A percentile compares a stretch with the other conserved stretches of the same genome.
These are phyloP conservation scores for Fringilla coelebs DNA, from an alignment of 2,797 vertebrate species.

Conservation along the genomic window DNA sequence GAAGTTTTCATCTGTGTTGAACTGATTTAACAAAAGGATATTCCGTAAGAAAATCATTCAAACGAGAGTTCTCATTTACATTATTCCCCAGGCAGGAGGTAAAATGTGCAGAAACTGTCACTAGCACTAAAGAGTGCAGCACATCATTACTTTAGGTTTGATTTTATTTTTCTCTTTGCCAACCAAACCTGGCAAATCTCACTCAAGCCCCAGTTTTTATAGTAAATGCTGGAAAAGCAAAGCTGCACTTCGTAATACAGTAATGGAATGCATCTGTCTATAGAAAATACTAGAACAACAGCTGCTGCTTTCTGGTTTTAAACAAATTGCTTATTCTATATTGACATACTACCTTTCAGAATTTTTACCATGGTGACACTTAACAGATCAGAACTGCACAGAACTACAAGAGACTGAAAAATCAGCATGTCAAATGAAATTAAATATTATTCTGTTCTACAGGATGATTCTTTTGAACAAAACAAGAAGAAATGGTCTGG, in stretches of 20 bases:
- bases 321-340: background rate
- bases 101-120: background rate
- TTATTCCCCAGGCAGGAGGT: background rate
- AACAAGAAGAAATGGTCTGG: background rate
- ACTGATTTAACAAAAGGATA: background rate
- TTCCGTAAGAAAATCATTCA: background rate
- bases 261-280: background rate
- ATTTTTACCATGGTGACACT: background rate
- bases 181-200: background rate
- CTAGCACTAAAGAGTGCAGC: background rate
- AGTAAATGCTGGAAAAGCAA: background rate
- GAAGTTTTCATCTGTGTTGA: background rate
- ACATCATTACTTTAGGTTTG: background rate
- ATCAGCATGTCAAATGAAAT: background rate
- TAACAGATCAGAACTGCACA: background rate
- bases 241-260: background rate
- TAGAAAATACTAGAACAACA: background rate
- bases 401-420: background rate
- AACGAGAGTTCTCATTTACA: background rate
- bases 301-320: constrained; percentile 37
- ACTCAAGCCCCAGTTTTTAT: background rate
- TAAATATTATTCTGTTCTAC: background rate
- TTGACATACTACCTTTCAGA: background rate
- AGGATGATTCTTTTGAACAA: rapidly evolving
- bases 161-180: background rate